Percentiles rank a stretch among this genome's conserved stretches.
Evolutionary conservation across 2,888 invertebrate species (phyloP).

Genomic region (Phengaris alcon): DNA sequence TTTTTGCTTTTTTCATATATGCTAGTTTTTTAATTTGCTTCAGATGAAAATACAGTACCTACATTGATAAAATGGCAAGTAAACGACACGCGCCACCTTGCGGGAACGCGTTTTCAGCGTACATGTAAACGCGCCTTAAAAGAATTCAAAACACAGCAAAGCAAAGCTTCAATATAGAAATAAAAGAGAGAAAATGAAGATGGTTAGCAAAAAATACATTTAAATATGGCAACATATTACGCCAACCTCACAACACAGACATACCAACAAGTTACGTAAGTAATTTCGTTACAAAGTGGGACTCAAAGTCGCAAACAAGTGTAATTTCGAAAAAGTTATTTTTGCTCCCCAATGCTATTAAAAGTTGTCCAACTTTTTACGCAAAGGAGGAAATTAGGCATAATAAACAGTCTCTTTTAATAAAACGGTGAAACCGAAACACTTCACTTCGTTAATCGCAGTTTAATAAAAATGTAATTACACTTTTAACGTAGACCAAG

Average conservation of each 20-base stretch:
- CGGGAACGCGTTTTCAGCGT: too few species aligned
- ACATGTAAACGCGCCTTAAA: not conserved
- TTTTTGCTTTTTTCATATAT: not conserved
- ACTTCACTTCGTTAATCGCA: conserved; percentile 33
- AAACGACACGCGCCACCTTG: too few species aligned
- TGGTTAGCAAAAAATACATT: not conserved
- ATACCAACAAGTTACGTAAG: conserved; percentile 5
- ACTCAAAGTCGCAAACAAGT: conserved; percentile 15
- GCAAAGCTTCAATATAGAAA: not conserved
- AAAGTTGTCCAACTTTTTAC: conserved; percentile 16
- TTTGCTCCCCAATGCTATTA: conserved; percentile 21
- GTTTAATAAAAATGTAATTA: conserved; percentile 34
- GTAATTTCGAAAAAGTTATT: conserved; percentile 24
- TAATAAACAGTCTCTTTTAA: conserved; percentile 32
- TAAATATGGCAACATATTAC: not conserved
- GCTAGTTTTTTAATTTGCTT: not conserved
- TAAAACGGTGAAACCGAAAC: conserved; percentile 29
- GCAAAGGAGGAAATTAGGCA: conserved; percentile 30
- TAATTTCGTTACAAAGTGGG: not conserved
- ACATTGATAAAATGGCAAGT: too few species aligned
- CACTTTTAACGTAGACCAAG: conserved; percentile 43
- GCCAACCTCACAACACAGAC: not conserved
- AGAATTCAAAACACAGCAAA: not conserved
- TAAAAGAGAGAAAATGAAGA: not conserved
- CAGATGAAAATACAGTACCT: too few species aligned